A percentile compares a stretch with the other conserved stretches of the same genome.
Evolutionary conservation across 1,140 invertebrate species (phyloP).

Genomic region (Helicoverpa armigera): DNA sequence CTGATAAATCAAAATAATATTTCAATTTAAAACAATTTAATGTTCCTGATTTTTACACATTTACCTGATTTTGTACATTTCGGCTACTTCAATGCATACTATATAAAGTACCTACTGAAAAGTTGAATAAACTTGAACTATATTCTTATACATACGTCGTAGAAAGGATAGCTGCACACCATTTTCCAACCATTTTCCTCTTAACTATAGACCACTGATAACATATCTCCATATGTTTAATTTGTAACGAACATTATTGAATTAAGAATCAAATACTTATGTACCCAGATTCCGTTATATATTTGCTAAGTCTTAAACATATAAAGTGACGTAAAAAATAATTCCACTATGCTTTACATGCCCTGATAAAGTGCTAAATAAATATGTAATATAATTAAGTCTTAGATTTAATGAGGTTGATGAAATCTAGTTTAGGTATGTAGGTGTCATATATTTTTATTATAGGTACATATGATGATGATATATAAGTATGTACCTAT

Average conservation of each 20-base stretch:
- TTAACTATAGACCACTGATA: constrained; percentile 19
- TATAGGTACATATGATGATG: too few relatives aligned
- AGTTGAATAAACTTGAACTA: not conserved
- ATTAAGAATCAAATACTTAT: constrained; percentile 40
- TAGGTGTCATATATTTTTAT: constrained; percentile 12
- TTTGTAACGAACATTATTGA: constrained; percentile 33
- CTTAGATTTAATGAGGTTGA: constrained; percentile 57
- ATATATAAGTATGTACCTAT: not conserved
- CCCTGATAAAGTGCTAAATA: constrained; percentile 57
- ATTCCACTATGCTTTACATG: constrained; percentile 55
- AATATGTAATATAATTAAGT: constrained; percentile 56
- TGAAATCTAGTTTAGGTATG: constrained; percentile 23
- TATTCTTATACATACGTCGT: not conserved
- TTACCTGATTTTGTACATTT: too few relatives aligned
- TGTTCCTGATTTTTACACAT: too few relatives aligned
- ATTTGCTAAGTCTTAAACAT: constrained; percentile 34
- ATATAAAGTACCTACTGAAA: too few relatives aligned
- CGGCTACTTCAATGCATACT: too few relatives aligned
- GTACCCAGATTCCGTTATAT: constrained; percentile 18
- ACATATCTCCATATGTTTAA: constrained; percentile 34
- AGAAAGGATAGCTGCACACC: not conserved
- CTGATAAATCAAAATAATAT: too few relatives aligned
- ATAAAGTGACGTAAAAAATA: constrained; percentile 68
- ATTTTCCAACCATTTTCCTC: not conserved
- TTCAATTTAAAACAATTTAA: too few relatives aligned